These are phyloP conservation scores for Clinocottus analis DNA, from an alignment of 2,113 vertebrate species.

Conservation along the genomic window DNA sequence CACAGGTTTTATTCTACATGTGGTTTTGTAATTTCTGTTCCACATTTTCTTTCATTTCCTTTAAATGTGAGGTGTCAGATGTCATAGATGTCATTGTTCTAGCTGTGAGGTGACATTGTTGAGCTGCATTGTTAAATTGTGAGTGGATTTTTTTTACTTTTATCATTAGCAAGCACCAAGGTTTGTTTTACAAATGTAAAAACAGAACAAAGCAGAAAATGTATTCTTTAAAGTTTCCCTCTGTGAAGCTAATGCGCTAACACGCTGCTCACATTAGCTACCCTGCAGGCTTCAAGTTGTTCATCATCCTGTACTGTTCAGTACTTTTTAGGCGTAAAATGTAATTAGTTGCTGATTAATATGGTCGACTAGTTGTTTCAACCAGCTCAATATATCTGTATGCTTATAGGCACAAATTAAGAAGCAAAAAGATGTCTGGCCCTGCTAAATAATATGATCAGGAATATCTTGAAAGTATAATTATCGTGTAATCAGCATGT, in stretches of 20 bases:
- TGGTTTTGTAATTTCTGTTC: background rate
- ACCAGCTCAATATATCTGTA: background rate
- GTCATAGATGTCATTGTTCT: background rate
- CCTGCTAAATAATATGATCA: background rate
- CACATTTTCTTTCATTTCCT: background rate
- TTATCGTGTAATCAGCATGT: too few relatives aligned
- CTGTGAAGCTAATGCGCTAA: background rate
- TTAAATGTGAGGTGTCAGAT: background rate
- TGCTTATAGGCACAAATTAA: background rate
- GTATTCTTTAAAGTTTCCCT: background rate
- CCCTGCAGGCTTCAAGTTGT: background rate
- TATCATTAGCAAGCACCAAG: background rate
- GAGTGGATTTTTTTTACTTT: background rate
- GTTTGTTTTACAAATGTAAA: background rate
- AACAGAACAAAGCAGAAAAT: background rate
- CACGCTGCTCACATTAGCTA: background rate
- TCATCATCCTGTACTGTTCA: background rate
- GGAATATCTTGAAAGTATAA: background rate
- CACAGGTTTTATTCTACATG: background rate
- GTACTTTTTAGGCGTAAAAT: background rate
- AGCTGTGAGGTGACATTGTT: background rate
- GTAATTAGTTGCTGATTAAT: background rate
- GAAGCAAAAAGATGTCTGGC: background rate
- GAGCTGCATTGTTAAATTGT: background rate
- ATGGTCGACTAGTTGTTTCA: background rate